Evolutionary conservation across 1,140 invertebrate genomes (phyloP).

Genomic region (Pissodes strobi): DNA sequence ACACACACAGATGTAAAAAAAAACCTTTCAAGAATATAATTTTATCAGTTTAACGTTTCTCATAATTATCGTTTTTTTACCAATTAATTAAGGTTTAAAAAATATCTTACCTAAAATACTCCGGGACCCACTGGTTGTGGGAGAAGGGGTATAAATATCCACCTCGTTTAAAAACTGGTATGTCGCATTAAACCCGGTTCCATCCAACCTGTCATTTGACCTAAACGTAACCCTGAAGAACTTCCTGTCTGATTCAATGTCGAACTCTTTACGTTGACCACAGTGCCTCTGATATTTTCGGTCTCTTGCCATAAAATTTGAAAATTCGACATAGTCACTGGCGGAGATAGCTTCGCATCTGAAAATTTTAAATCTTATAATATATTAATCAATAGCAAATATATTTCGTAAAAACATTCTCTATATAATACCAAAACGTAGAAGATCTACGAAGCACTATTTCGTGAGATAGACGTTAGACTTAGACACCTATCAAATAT

Average conservation of each 20-base stretch:
- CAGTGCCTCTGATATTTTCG: constrained; percentile 85
- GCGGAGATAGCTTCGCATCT: constrained; percentile 86
- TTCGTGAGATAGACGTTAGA: too few species aligned
- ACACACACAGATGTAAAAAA: too few species aligned
- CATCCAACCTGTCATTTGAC: constrained; percentile 91
- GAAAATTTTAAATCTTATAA: too few species aligned
- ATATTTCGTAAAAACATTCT: too few species aligned
- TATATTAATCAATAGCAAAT: too few species aligned
- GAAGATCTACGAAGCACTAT: too few species aligned
- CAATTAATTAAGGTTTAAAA: too few species aligned
- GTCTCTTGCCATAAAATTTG: constrained; percentile 87
- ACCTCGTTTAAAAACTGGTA: constrained; percentile 72
- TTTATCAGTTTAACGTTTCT: too few species aligned
- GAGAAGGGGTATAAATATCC: constrained; percentile 33
- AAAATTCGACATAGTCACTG: constrained; percentile 94
- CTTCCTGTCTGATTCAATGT: constrained; percentile 83
- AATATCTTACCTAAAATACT: constrained; percentile 9
- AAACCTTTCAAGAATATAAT: too few species aligned
- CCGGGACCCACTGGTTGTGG: constrained; percentile 1
- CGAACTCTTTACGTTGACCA: constrained; percentile 77
- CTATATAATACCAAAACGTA: too few species aligned
- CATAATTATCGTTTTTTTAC: too few species aligned
- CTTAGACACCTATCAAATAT: too few species aligned
- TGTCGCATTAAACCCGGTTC: constrained; percentile 88
- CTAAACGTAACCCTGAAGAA: constrained; percentile 94